phyloP scores from a whole-genome alignment of 1,140 invertebrate genomes.

The Eupristina koningsbergeri region DNA sequence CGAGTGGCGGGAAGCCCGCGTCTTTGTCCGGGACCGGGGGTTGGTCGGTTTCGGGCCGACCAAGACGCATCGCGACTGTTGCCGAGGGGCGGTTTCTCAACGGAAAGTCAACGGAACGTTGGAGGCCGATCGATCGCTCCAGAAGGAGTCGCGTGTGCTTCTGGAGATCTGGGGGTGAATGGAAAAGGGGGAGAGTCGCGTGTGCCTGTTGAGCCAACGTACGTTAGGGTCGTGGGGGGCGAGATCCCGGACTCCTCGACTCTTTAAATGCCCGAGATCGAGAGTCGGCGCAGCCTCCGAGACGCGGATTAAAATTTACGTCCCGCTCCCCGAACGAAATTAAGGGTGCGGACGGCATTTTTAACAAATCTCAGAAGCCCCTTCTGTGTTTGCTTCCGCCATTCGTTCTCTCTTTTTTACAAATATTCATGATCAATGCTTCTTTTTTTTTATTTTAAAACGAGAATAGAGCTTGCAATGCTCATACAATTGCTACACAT shows the following conservation, averaged over 20 bases:
- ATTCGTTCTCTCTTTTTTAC: too few relatives aligned
- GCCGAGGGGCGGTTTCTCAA: constrained; percentile 7
- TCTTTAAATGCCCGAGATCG: constrained; percentile 7
- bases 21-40: constrained; percentile 15
- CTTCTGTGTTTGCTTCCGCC: too few relatives aligned
- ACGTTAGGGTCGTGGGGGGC: background rate
- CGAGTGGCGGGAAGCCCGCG: background rate
- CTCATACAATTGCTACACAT: too few relatives aligned
- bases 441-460: too few relatives aligned
- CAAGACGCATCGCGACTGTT: constrained; percentile 24
- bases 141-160: background rate
- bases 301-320: background rate
- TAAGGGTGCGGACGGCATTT: background rate
- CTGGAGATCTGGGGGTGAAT: background rate
- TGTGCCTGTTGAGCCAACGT: background rate
- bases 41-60: background rate
- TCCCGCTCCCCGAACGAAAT: background rate
- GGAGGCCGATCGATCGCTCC: constrained; percentile 5
- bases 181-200: background rate
- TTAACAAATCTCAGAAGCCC: too few relatives aligned
- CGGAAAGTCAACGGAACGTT: constrained; percentile 30
- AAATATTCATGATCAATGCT: too few relatives aligned
- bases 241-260: background rate
- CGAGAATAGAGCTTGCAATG: too few relatives aligned
- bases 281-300: background rate